Evolutionary conservation across 2,113 vertebrate species (phyloP), one percentile per base, ranked within the genome.

Genomic region (Corydoras sp.): DNA sequence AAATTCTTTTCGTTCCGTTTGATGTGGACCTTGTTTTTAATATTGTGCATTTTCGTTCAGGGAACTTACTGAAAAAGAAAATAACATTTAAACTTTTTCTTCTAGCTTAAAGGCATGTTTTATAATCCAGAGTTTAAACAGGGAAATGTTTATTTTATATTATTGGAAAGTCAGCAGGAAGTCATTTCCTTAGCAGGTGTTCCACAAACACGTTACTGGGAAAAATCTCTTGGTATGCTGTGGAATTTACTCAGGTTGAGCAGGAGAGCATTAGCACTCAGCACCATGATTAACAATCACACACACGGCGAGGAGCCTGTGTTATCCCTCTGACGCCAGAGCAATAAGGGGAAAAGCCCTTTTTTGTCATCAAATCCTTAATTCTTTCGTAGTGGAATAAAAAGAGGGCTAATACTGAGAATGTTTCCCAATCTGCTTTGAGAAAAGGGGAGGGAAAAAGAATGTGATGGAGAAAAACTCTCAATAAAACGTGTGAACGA

Each of bases 401-500:
- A 88, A 86, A 85, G 83, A 85, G 76, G 82, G 81, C 89, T 95
- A 96, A 98, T 94, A 93, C 93, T 87, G 84, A 89, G 91, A 93
- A 95, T 93, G 92, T 93, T 93, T 93, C 92, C 71, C 95, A 97
- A 96, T 97, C 94, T 97, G 93, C 95, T 98, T 95, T 97, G 89
- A 96, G 92, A 93, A 92, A 94, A 92, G 95, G 94, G 53, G 63
- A 68, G 82, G 83, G 82, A 83, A 86, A 93, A 94, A 92, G 58
- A 69, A 66, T 71, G 43, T 66, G 53, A 61, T 48, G 66, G 59
- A 71, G 85, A 87, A 93, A 93, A 92, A 90, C 77, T 84, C 77
- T 85, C 92, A 95, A 95, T 95, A 95, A 95, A 98, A 96, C 93
- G 93, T 98, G 94, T 95, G 94, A 97, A 95, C 90, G 91, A 92